Base-by-base conservation (phyloP, 2,888 invertebrate genomes). In the Petrophora chlorosata region DNA sequence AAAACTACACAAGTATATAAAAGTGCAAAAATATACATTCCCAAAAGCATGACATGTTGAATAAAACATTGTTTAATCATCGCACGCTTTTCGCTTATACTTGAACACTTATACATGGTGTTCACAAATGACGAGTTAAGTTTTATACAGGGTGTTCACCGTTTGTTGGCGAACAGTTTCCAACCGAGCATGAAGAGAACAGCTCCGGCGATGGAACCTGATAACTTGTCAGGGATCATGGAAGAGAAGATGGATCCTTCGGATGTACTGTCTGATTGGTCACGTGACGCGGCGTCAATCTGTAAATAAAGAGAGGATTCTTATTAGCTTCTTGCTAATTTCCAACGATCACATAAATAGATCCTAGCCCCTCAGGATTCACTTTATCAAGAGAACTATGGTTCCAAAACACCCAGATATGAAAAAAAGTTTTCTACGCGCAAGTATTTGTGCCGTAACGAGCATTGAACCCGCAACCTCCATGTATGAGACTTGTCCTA, bases 111-210 rank as follows among this genome's bases (percentile, higher is more conserved):
- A 42, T 41, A 34, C 41, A 44, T 32, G 40, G 23, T 35, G 54
- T 51, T 46, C 45, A 36, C 29, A 19, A 38, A 35, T 36, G 23
- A 30, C 22, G 17, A 13, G 32, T 26, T 32, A 47, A 26, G 28
- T 14, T 15, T 10, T 35, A 8, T 38, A 53, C 30, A 52, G 49
- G 14, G 2, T 26, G 55, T 89, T 92, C 92, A 93, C 80, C 92
- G 92, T 55, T 91, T 50, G 14, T 34, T 91, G 3, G 85, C 78
- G 56, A 93, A 87, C 30, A 93, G 76, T 63, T 92, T 92, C 93
- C 93, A 93, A 7, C 93, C 93, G 2, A 93, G 85, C 75, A 93
- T 85, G 69, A 93, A 90, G 42, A 93, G 85, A 16, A 93, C 92
- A 3, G 93, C 93, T 2, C 93, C 93, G 82, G 93, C 92, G 41